Evolutionary conservation across 2,888 invertebrate species (phyloP).

Genomic region (Chelonus formosanus): DNA sequence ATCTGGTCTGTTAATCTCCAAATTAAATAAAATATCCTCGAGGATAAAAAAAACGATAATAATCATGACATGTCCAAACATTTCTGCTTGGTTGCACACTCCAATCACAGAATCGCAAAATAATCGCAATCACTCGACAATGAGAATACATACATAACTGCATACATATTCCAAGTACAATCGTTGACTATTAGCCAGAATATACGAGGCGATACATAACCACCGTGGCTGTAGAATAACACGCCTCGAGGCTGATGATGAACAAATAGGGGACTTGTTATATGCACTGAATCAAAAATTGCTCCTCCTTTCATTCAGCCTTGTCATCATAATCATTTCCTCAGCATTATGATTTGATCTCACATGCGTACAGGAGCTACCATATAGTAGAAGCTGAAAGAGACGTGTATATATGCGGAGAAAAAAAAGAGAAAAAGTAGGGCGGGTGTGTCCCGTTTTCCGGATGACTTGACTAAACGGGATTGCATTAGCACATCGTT

Average conservation of each 20-base stretch:
- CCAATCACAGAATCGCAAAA: slow-evolving; percentile 57
- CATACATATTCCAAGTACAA: slow-evolving; percentile 19
- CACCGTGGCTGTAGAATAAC: slow-evolving; percentile 6
- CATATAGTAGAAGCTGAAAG: slow-evolving; percentile 14
- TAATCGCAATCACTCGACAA: slow-evolving; percentile 59
- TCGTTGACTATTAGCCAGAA: not conserved
- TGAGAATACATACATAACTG: slow-evolving; percentile 42
- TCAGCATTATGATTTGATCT: slow-evolving; percentile 31
- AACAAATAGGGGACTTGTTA: slow-evolving; percentile 56
- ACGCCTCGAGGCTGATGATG: slow-evolving; percentile 54
- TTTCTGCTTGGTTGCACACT: slow-evolving; percentile 55
- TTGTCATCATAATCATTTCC: slow-evolving; percentile 28
- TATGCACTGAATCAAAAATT: slow-evolving; percentile 33
- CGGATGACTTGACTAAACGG: slow-evolving; percentile 64
- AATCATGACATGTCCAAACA: slow-evolving; percentile 59
- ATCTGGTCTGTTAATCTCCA: no score
- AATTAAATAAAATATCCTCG: not conserved
- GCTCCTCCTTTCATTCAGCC: slow-evolving; percentile 13
- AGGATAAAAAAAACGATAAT: slow-evolving; percentile 20
- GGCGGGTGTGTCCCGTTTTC: slow-evolving; percentile 62
- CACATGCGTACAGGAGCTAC: slow-evolving; percentile 3
- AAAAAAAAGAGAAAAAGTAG: slow-evolving; percentile 44
- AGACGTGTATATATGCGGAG: not conserved
- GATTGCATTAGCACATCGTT: slow-evolving; percentile 62
- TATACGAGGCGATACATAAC: slow-evolving; percentile 13